Evolutionary conservation across 2,113 vertebrate genomes (phyloP).

Genomic region (Eulemur macaco): DNA sequence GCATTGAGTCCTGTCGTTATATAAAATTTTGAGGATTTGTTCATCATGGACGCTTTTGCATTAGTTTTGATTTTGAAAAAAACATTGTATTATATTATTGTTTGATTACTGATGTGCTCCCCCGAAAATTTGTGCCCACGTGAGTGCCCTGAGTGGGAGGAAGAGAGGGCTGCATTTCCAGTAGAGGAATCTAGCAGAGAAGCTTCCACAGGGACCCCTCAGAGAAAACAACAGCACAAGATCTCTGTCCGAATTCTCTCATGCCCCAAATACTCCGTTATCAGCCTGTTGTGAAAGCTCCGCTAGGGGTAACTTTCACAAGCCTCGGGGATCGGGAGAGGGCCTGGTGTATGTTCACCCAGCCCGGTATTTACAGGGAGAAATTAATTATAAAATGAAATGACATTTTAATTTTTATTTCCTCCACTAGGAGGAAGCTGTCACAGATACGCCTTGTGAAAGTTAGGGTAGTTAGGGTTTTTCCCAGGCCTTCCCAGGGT

Average conservation of each 20-base stretch:
- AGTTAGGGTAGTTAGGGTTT: not conserved
- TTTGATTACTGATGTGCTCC: not conserved
- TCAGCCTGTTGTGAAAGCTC: not conserved
- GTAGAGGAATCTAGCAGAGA: not conserved
- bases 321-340: no score
- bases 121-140: no score
- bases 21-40: not conserved
- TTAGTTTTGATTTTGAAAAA: not conserved
- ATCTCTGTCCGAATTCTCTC: not conserved
- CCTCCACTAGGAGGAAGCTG: not conserved
- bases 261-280: not conserved
- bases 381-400: not conserved
- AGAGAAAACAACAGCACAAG: not conserved
- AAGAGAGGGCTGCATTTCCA: not conserved
- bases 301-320: not conserved
- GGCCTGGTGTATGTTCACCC: accelerated
- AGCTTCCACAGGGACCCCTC: no score
- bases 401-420: not conserved
- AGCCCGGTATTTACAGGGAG: not conserved
- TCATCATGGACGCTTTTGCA: not conserved
- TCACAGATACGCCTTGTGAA: not conserved
- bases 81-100: accelerated
- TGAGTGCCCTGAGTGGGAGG: accelerated
- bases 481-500: not conserved
- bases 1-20: not conserved